Evolutionary conservation across 2,797 vertebrate species (phyloP), one percentile per base, ranked within the genome.

Genomic region (Mus spretus): DNA sequence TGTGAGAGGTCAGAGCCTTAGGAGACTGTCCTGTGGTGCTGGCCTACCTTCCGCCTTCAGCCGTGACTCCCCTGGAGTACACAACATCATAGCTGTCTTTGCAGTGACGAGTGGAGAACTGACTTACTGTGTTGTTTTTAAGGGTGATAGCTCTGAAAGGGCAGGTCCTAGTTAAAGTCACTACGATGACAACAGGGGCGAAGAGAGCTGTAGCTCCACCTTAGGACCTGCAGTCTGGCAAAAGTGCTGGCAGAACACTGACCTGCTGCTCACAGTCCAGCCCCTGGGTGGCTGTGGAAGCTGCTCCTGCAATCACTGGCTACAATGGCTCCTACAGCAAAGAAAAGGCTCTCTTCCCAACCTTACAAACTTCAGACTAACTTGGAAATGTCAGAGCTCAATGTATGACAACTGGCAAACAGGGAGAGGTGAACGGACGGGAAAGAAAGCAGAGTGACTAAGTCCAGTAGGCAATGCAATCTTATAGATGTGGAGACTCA

Each of bases 241-340:
- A 28, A 75, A 84, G 17, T 5, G 72, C 34, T 55, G 5, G 0
- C 0, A 75, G 59, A 19, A 12, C 13, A 2, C 14, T 4, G 44
- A 22, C 24, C 24, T 10, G 3, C 17, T 31, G 53, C 79, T 55
- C 3, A 67, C 34, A 63, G 13, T 14, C 1, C 1, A 9, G 65
- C 13, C 55, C 63, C n/a, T 10, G 2, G 2, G 6, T 6, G 59
- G 22, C 55, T 19, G 3, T 11, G 70, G 92, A 57, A 84, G 57
- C 26, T 17, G 63, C 0, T 75, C 31, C 11, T 14, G 4, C 0
- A 0, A 14, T 70, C 40, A 12, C 15, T n/a, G 3, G 24, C 19
- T 47, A 80, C 31, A 61, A 4, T 47, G 22, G 72, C 37, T 74
- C 55, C 26, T 31, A 40, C 2, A 83, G 55, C 59, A 65, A 65